Evolutionary conservation across 2,113 vertebrate species (phyloP).

Genomic region (Takifugu bimaculatus): DNA sequence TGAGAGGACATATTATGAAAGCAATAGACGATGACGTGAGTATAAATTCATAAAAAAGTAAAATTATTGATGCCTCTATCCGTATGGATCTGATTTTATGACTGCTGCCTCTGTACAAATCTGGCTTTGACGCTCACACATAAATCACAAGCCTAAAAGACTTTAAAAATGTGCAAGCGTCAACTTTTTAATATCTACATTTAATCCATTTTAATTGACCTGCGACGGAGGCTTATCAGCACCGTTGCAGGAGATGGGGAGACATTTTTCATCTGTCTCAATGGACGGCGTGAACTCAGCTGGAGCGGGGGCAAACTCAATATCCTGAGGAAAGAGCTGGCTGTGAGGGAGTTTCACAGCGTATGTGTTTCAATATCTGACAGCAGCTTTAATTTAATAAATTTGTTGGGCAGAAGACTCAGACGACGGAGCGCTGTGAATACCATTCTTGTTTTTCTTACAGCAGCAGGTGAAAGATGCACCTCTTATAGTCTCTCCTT

Average conservation of each 20-base stretch:
- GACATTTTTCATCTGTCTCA: slow-evolving; percentile 53
- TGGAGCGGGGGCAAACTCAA: slow-evolving; percentile 63
- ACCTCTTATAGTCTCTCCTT: slow-evolving; percentile 59
- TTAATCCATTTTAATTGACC: slow-evolving; percentile 46
- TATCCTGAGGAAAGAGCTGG: slow-evolving; percentile 42
- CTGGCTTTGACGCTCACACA: background rate
- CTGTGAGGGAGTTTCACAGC: slow-evolving; percentile 55
- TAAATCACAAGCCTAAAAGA: slow-evolving; percentile 23
- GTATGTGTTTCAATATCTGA: slow-evolving; percentile 57
- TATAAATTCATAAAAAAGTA: too few species aligned
- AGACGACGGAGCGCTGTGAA: slow-evolving; percentile 23
- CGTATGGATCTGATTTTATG: too few species aligned
- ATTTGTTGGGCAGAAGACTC: slow-evolving; percentile 60
- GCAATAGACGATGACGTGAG: too few species aligned
- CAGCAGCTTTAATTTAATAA: slow-evolving; percentile 55
- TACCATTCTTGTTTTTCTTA: slow-evolving; percentile 20
- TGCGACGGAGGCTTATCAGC: slow-evolving; percentile 31
- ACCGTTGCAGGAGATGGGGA: slow-evolving; percentile 33
- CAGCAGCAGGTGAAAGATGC: slow-evolving; percentile 25
- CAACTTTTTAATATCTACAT: slow-evolving; percentile 9
- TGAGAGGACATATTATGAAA: too few species aligned
- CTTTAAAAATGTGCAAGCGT: slow-evolving; percentile 37
- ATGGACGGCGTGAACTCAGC: slow-evolving; percentile 44
- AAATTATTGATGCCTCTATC: too few species aligned
- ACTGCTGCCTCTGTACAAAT: background rate